Base-by-base conservation (phyloP, 2,797 vertebrate species). In the Gallinago nigripennis region DNA sequence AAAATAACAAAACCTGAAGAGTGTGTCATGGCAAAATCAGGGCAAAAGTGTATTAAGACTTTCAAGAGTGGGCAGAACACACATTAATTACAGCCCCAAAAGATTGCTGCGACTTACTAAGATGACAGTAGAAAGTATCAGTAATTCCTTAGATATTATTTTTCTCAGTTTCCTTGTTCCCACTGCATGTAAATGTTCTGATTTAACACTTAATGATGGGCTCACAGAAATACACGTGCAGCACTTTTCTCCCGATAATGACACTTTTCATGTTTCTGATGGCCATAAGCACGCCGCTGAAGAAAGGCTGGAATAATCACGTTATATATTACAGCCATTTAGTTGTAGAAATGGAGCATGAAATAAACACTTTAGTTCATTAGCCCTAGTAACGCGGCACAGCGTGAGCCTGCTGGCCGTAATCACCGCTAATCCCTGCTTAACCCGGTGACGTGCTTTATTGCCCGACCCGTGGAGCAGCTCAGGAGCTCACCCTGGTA, bases 291-390 rank as follows among this genome's bases (percentile, higher is more conserved):
- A n/a, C 12, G 24, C 11, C 65, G 61, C 93, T 19, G 45, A 45
- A 60, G 92, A 33, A 80, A 68, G 96, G 75, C 86, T 90, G 88
- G 46, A 89, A 95, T 94, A 95, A 96, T 92, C 92, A 89, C 85
- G 33, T 97, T 94, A 93, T 95, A 50, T 64, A 95, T 85, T 97
- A 90, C 63, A 94, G 87, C 57, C 85, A 57, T 97, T 98, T 95
- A 95, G 95, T 27, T 65, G 72, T 85, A 93, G 94, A 97, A 97
- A 97, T 95, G 90, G 81, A 96, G 95, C 97, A 94, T 94, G 95
- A 97, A 97, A 97, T 96, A 96, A 97, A 97, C 94, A 95, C 89
- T 96, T 88, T 14, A 77, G 88, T 90, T 96, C 93, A 90, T 97
- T 91, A 97, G 91, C 90, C 91, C 86, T 41, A 61, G 76, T n/a